Evolutionary conservation across 2,888 invertebrate genomes (phyloP), one percentile per base, ranked within the genome.

Genomic region (Panopea generosa): DNA sequence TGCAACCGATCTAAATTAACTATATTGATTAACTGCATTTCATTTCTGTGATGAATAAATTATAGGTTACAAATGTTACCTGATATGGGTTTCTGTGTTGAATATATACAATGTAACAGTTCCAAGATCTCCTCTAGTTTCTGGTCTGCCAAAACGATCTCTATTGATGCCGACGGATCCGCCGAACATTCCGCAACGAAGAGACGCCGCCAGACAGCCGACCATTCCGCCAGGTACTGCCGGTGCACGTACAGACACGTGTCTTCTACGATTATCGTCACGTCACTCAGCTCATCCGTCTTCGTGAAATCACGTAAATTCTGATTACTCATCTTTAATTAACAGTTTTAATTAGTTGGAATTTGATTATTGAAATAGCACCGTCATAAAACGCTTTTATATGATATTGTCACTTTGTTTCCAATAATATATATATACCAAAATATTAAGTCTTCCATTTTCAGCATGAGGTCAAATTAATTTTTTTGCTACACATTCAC

Each of bases 51-150:
- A n/a, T n/a, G n/a, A n/a, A n/a, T n/a, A n/a, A n/a, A n/a, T n/a
- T n/a, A n/a, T n/a, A n/a, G n/a, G n/a, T n/a, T n/a, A n/a, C n/a
- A n/a, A n/a, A n/a, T n/a, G 11, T 74, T 49, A 90, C 91, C 91
- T 56, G 89, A 86, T 20, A 93, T 87, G 9, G 90, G 85, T 79
- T 91, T 91, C 76, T 92, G 92, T 38, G 90, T 88, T 0, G 93
- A 92, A 73, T 93, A 93, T 52, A 93, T 90, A 77, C 92, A 92
- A 49, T 93, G 89, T 24, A 93, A 85, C 22, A 93, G 81, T 66
- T 93, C 92, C 0, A 88, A 78, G 55, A 93, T 90, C 56, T 93
- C 92, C 26, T 91, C 88, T 38, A 90, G 74, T 49, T 84, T 87
- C 75, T 90, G 89, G 16, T 84, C 89, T 14, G 88, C 86, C 11